phyloP scores from a whole-genome alignment of 2,888 invertebrate genomes.

The Tryphoninae sp. region DNA sequence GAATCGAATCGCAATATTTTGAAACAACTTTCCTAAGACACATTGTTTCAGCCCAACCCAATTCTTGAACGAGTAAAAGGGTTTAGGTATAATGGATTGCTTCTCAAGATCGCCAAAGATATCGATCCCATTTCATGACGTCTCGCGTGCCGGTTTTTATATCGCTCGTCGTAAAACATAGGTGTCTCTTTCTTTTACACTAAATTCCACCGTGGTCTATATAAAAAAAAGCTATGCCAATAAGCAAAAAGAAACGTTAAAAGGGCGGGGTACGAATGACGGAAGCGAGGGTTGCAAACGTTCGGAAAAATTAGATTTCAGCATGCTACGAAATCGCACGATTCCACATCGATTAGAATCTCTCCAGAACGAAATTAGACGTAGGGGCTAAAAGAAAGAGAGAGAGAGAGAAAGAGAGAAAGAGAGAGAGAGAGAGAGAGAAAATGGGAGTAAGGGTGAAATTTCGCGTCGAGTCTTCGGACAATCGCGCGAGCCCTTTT shows the following conservation, averaged over 20 bases:
- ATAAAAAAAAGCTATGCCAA: not conserved
- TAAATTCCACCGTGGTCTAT: constrained; percentile 2
- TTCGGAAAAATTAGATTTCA: constrained; percentile 36
- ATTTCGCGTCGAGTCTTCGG: constrained; percentile 23
- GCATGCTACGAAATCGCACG: constrained; percentile 1
- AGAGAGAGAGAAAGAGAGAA: not conserved
- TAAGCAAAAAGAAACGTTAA: not conserved
- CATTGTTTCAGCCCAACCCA: constrained; percentile 45
- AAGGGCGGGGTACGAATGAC: not conserved
- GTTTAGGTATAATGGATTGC: constrained; percentile 46
- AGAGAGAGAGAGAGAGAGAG: not conserved
- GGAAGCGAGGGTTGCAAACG: not conserved
- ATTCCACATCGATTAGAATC: constrained; percentile 47
- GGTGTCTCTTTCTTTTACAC: constrained; percentile 18
- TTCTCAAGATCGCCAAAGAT: constrained; percentile 44
- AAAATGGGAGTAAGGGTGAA: constrained; percentile 1
- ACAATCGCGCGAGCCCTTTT: constrained; percentile 49
- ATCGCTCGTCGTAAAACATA: constrained; percentile 29
- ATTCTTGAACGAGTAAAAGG: constrained; percentile 9
- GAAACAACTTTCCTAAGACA: constrained; percentile 17
- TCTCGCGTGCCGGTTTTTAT: constrained; percentile 44
- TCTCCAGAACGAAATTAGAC: constrained; percentile 33
- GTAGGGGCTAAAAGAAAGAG: not conserved
- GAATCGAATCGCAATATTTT: not conserved
- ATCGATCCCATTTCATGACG: constrained; percentile 50